These are phyloP conservation scores for Megaceryle torquata DNA, from an alignment of 2,113 vertebrate species.

Conservation along the genomic window DNA sequence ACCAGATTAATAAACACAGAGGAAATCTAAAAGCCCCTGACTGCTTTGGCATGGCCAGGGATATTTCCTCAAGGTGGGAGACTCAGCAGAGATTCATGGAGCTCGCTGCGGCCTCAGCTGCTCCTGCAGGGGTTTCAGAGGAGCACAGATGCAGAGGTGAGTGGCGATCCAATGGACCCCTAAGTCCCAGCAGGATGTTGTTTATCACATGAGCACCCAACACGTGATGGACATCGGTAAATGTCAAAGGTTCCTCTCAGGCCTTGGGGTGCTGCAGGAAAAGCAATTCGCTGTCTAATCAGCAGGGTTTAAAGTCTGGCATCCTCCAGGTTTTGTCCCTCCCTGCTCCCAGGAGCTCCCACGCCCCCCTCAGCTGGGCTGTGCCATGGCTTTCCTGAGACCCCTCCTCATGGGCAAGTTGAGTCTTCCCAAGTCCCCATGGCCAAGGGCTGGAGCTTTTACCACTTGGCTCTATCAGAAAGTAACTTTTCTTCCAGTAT, in stretches of 20 bases:
- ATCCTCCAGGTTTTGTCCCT: too few relatives aligned
- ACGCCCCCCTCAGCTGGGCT: rapidly evolving
- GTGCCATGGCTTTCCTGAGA: rapidly evolving
- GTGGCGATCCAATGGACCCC: background rate
- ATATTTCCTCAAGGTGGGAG: background rate
- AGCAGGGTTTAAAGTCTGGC: rapidly evolving
- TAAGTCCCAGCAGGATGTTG: background rate
- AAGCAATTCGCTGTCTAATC: background rate
- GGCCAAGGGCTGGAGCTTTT: background rate
- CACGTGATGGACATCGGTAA: background rate
- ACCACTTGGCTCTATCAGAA: background rate
- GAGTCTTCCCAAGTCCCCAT: rapidly evolving
- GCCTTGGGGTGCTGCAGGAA: background rate
- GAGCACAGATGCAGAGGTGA: background rate
- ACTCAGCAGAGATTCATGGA: rapidly evolving
- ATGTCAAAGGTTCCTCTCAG: background rate
- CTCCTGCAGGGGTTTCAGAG: rapidly evolving
- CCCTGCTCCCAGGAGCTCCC: rapidly evolving
- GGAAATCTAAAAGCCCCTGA: background rate
- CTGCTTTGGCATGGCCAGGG: background rate
- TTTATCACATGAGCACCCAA: background rate
- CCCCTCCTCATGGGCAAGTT: background rate
- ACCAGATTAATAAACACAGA: background rate
- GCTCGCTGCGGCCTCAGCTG: rapidly evolving
- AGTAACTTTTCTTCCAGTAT: background rate